A percentile compares a stretch with the other conserved stretches of the same genome.
These are phyloP conservation scores for Artibeus lituratus DNA, from an alignment of 2,797 vertebrate genomes.

Conservation along the genomic window DNA sequence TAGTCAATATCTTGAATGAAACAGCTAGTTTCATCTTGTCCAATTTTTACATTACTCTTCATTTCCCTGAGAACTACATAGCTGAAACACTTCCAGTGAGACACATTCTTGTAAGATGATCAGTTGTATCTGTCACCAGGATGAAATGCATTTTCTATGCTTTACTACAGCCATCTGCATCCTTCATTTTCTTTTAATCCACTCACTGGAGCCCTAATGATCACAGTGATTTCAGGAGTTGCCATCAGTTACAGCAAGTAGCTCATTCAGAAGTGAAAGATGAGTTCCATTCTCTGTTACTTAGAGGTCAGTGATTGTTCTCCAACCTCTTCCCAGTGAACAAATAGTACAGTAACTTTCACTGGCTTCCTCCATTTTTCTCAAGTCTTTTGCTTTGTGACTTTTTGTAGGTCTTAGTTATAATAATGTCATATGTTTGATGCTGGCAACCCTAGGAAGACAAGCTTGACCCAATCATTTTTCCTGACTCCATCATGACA, in stretches of 20 bases:
- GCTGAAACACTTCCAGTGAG: constrained; percentile 73
- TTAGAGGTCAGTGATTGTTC: constrained; percentile 73
- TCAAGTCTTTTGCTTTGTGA: constrained; percentile 53
- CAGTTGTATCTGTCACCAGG: constrained; percentile 73
- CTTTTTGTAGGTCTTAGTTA: constrained; percentile 65
- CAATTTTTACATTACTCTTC: constrained; percentile 81
- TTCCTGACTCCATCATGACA: constrained; percentile 53
- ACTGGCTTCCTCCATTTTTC: constrained; percentile 64
- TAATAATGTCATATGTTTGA: constrained; percentile 71
- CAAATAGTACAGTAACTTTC: constrained; percentile 68
- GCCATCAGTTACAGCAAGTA: constrained; percentile 69
- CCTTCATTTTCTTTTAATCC: constrained; percentile 82
- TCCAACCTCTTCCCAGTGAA: constrained; percentile 48
- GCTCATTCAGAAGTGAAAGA: constrained; percentile 71
- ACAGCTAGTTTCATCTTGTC: constrained; percentile 79
- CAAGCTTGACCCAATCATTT: constrained; percentile 48
- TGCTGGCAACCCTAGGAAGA: constrained; percentile 29
- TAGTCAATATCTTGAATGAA: constrained; percentile 80
- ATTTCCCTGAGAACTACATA: constrained; percentile 77
- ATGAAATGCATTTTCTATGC: constrained; percentile 75
- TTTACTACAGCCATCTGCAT: constrained; percentile 76
- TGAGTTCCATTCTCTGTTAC: constrained; percentile 68
- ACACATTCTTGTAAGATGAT: constrained; percentile 79
- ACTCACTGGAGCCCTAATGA: constrained; percentile 75
- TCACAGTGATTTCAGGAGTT: constrained; percentile 68